A percentile compares a stretch with the other conserved stretches of the same genome.
phyloP scores from a whole-genome alignment of 2,888 invertebrate species.

The Lomographa bimaculata region DNA sequence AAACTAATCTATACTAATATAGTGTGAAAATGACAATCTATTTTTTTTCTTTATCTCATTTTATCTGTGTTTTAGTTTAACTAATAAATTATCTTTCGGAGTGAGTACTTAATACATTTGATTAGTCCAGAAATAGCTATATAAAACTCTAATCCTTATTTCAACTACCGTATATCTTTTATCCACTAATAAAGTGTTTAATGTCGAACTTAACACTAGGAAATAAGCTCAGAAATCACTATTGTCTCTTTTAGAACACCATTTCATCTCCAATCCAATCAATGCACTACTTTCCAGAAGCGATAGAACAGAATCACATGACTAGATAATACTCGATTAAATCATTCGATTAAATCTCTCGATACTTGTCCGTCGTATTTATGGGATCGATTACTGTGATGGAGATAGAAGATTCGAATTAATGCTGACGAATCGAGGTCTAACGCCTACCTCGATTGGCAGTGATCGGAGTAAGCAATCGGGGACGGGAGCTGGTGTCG shows the following conservation, averaged over 20 bases:
- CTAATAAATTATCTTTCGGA: too few relatives aligned
- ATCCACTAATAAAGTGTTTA: too few relatives aligned
- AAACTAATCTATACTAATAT: too few relatives aligned
- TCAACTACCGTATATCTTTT: too few relatives aligned
- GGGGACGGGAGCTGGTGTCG: conserved; percentile 1
- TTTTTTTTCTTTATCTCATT: too few relatives aligned
- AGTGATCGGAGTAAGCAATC: conserved; percentile 14
- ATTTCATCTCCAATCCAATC: conserved; percentile 3
- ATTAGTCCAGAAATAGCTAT: too few relatives aligned
- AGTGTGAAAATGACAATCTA: too few relatives aligned
- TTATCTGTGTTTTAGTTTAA: too few relatives aligned
- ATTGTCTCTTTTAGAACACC: too few relatives aligned
- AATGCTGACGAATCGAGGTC: conserved; percentile 60
- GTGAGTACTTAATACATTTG: too few relatives aligned
- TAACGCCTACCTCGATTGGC: conserved; percentile 33
- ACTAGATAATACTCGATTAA: conserved; percentile 40
- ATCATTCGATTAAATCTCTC: conserved; percentile 57
- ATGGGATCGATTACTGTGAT: conserved; percentile 65
- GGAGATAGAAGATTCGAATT: conserved; percentile 62
- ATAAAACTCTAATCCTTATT: too few relatives aligned
- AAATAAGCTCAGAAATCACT: neutral
- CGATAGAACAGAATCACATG: conserved; percentile 10
- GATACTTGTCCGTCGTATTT: conserved; percentile 57
- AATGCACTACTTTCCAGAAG: conserved; percentile 2
- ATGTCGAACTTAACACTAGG: too few relatives aligned